Evolutionary conservation across 2,888 invertebrate species (phyloP), one percentile per base, ranked within the genome.

Genomic region (Ferrisia virgata): DNA sequence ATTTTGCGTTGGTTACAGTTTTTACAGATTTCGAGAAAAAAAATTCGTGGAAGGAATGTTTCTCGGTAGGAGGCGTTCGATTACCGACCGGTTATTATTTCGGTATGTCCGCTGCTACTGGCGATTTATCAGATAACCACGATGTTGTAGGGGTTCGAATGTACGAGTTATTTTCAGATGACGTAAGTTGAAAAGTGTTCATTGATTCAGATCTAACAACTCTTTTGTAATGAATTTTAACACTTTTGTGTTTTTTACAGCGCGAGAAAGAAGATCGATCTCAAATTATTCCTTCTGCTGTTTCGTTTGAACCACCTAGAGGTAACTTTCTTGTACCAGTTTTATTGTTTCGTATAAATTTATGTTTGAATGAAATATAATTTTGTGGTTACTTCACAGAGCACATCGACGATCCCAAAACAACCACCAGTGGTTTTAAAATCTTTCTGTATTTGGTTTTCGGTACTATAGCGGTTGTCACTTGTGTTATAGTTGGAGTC

Each of bases 41-140:
- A 89, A 95, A 94, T 87, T 94, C 94, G 0, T 99, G 98, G 98
- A 95, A 96, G 87, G 94, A 94, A 87, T 99, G 99, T 88, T 93
- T 99, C 87, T 91, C 92, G 84, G 97, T 97, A 0, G 92, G 93
- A 87, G 96, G 96, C 78, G 95, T 99, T 0, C 91, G 93, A 85
- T 90, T 99, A 11, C 99, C 99, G 0, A 97, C 98, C 0, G 97
- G 97, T 0, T 99, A 98, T 89, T 97, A 92, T 89, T 94, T 98
- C 89, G 99, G 99, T 1, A 91, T 96, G 4, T 94, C 97, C 0
- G 97, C 99, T 0, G 97, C 97, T 0, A 99, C 99, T 0, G 99
- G 99, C 1, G 98, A 99, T 88, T 90, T 99, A 72, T 94, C 95
- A 85, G 99, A 99, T 90, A 97, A 95, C 89, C 99, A 99, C 89